A percentile compares a stretch with the other conserved stretches of the same genome.
phyloP scores from a whole-genome alignment of 2,113 vertebrate genomes.

The Puffinus mauretanicus region DNA sequence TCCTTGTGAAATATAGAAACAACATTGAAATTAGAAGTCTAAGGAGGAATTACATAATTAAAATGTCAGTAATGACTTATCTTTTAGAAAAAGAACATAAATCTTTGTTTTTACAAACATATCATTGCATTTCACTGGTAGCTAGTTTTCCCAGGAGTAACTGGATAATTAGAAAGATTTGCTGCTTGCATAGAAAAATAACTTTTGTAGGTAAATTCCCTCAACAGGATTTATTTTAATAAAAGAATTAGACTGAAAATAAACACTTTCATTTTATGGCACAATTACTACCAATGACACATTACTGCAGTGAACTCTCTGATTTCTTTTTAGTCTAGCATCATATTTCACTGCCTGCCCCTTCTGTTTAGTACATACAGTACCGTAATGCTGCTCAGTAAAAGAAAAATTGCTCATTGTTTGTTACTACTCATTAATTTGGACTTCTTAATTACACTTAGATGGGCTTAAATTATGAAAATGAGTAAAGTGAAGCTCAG shows the following conservation, averaged over 20 bases:
- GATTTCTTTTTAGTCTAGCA: slow-evolving; percentile 29
- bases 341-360: slow-evolving; percentile 17
- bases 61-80: slow-evolving; percentile 13
- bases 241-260: slow-evolving; percentile 13
- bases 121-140: neutral
- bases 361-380: neutral
- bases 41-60: slow-evolving; percentile 27
- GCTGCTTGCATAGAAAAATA: slow-evolving; percentile 8
- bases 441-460: slow-evolving; percentile 33
- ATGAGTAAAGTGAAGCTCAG: neutral
- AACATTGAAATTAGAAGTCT: neutral
- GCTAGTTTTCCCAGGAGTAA: neutral
- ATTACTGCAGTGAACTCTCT: slow-evolving; percentile 43
- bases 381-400: neutral
- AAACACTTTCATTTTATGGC: slow-evolving; percentile 41
- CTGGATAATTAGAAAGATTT: slow-evolving; percentile 41
- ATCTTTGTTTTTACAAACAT: slow-evolving; percentile 18
- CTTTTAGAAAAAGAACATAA: neutral
- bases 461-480: slow-evolving; percentile 5
- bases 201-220: slow-evolving; percentile 11
- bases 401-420: slow-evolving; percentile 10
- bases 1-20: slow-evolving; percentile 24
- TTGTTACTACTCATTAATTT: slow-evolving; percentile 22
- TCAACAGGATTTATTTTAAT: slow-evolving; percentile 45
- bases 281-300: slow-evolving; percentile 28